These are phyloP conservation scores for Struthio camelus DNA, from an alignment of 2,113 vertebrate species.

Conservation along the genomic window DNA sequence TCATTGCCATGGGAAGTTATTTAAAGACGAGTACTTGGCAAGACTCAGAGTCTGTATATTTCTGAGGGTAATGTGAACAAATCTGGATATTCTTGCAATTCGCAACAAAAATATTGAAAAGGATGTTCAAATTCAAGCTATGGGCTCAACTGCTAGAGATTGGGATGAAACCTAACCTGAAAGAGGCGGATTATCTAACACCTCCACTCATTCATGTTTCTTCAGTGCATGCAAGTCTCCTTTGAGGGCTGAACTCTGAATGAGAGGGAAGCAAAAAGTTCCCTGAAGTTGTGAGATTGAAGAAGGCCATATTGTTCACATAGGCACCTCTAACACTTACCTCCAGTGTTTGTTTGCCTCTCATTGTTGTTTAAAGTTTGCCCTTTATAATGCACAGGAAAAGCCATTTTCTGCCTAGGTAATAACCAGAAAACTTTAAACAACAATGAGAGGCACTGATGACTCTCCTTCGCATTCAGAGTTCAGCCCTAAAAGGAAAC, in stretches of 20 bases:
- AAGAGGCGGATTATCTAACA: slow-evolving; percentile 21
- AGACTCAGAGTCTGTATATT: slow-evolving; percentile 17
- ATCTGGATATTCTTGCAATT: slow-evolving; percentile 55
- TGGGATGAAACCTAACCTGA: not conserved
- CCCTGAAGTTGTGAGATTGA: not conserved
- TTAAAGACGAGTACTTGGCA: slow-evolving; percentile 43
- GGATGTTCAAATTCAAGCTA: slow-evolving; percentile 39
- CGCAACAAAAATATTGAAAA: slow-evolving; percentile 43
- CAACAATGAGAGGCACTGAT: too few species aligned
- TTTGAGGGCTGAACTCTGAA: not conserved
- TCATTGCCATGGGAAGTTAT: slow-evolving; percentile 55
- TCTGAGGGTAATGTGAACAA: slow-evolving; percentile 59
- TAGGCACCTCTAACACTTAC: not conserved
- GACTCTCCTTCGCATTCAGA: too few species aligned
- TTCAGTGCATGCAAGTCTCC: not conserved
- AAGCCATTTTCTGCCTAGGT: not conserved
- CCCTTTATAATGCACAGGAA: not conserved
- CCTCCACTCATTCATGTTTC: not conserved
- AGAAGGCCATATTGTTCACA: not conserved
- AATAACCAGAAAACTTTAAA: not conserved
- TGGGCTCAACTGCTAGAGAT: slow-evolving; percentile 11
- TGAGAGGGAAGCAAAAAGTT: not conserved
- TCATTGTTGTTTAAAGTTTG: not conserved
- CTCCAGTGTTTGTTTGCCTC: not conserved
- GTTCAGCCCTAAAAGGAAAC: too few species aligned